phyloP scores from a whole-genome alignment of 2,113 vertebrate species.

The Brachyhypopomus occidentalis region DNA sequence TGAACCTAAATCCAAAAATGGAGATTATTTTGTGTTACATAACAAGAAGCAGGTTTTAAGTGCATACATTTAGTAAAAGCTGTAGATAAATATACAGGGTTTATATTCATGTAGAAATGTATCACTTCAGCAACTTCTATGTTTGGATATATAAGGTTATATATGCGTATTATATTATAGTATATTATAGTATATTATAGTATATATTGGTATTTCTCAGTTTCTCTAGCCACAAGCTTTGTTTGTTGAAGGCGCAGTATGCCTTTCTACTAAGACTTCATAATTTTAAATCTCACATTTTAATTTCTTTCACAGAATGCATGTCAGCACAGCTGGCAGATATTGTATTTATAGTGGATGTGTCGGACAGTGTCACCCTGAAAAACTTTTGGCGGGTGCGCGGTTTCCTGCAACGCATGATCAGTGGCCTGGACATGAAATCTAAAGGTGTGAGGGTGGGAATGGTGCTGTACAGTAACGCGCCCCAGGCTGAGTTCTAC shows the following conservation, averaged over 20 bases:
- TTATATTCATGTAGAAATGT: no score
- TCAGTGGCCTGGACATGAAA: conserved; percentile 68
- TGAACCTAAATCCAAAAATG: no score
- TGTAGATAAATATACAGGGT: no score
- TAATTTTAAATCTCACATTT: not conserved
- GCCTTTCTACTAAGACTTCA: not conserved
- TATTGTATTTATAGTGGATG: conserved; percentile 82
- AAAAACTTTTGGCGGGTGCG: conserved; percentile 73
- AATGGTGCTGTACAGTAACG: conserved; percentile 73
- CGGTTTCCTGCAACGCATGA: conserved; percentile 73
- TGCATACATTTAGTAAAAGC: no score
- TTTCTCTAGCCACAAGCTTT: not conserved
- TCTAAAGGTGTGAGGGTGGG: conserved; percentile 69
- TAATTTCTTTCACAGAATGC: conserved; percentile 72
- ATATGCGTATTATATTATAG: no score
- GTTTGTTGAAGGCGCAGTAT: not conserved
- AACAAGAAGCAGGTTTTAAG: no score
- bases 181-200: no score
- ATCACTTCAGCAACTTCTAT: no score
- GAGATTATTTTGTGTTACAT: no score
- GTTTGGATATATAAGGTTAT: no score
- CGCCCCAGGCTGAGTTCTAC: conserved; percentile 66
- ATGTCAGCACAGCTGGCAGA: conserved; percentile 71
- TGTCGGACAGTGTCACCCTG: conserved; percentile 68
- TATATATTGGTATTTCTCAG: no score